Conservation (phyloP, 2,113 vertebrate species). For the Myodes glareolus region DNA sequence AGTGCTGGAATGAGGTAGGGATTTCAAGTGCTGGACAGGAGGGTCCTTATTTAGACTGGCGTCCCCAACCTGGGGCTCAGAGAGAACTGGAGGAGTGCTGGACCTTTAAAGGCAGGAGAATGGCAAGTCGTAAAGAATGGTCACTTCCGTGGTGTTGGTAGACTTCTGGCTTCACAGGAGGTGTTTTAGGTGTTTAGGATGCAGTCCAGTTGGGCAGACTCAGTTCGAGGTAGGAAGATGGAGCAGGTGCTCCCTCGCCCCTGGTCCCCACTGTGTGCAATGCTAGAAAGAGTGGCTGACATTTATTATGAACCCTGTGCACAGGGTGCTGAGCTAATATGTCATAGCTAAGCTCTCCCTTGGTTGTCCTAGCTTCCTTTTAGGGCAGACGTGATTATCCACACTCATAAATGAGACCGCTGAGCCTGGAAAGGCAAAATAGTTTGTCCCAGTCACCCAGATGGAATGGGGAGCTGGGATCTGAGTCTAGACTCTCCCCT, state of each 20-base stretch:
- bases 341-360: background rate
- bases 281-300: background rate
- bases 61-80: constrained; percentile 5
- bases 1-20: constrained; percentile 63
- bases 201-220: too few species aligned
- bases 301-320: background rate
- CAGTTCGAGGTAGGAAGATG: background rate
- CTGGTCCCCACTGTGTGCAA: background rate
- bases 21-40: constrained; percentile 15
- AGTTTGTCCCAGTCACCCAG: background rate
- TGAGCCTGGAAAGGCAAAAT: background rate
- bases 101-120: constrained; percentile 57
- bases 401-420: background rate
- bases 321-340: background rate
- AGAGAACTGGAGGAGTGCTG: background rate
- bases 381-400: background rate
- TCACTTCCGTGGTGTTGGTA: fast-evolving
- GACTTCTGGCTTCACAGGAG: background rate
- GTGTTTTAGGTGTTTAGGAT: background rate
- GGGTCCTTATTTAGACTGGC: constrained; percentile 78
- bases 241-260: background rate
- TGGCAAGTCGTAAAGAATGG: too few species aligned
- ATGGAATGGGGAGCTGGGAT: too few species aligned
- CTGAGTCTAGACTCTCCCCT: background rate
- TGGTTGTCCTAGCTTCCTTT: background rate